Conservation (phyloP, 2,113 vertebrate genomes). For the Isurus oxyrinchus region DNA sequence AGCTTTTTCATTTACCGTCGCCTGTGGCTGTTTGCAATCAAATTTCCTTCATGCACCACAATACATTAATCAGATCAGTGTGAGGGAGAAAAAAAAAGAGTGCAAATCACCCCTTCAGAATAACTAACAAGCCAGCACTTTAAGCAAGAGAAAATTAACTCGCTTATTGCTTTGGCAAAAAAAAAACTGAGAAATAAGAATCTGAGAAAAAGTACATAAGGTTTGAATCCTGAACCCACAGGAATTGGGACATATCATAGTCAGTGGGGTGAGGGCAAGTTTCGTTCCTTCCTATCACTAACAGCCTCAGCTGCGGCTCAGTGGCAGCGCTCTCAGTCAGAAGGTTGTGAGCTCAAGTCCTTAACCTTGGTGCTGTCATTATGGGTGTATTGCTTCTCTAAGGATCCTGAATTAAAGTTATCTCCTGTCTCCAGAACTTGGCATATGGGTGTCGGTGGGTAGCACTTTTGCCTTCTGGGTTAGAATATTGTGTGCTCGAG, state of each 20-base stretch:
- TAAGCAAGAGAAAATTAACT: background rate
- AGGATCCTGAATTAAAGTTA: too few relatives aligned
- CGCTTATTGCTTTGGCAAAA: background rate
- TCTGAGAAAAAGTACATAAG: background rate
- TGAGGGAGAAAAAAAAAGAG: background rate
- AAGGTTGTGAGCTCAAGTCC: background rate
- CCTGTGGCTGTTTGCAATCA: slow-evolving; percentile 20
- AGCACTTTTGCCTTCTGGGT: too few relatives aligned
- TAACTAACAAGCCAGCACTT: background rate
- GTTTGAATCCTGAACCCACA: background rate
- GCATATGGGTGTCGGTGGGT: too few relatives aligned
- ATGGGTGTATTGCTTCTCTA: too few relatives aligned
- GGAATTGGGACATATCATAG: background rate
- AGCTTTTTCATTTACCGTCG: background rate
- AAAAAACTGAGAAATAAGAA: background rate
- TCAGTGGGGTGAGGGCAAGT: background rate
- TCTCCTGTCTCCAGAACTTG: too few relatives aligned
- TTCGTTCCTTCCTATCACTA: background rate
- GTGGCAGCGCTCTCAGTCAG: background rate
- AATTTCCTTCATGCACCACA: background rate
- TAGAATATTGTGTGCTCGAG: too few relatives aligned
- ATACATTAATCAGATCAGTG: slow-evolving; percentile 18
- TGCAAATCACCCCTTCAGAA: background rate
- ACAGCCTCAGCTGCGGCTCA: background rate
- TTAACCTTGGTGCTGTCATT: too few relatives aligned